Base-by-base conservation (phyloP, 1,140 invertebrate species). In the Caerostris darwini region DNA sequence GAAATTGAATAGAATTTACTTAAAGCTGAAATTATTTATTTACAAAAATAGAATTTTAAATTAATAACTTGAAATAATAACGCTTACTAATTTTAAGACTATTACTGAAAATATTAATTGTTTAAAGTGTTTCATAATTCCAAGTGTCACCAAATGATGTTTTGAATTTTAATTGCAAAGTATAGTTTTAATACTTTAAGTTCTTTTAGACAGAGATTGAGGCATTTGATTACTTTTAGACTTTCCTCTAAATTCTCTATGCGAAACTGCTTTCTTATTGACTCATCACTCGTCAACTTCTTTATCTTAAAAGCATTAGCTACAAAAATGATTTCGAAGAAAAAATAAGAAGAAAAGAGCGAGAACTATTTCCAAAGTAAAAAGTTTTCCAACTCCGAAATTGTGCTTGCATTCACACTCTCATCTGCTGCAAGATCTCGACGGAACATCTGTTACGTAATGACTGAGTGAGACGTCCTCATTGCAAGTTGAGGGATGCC, bases 371-470 rank as follows among this genome's bases (percentile, higher is more conserved):
- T 77, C 34, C 8, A 34, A 77, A 50, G 10, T 77, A 50, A 77
- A 50, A 53, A 53, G 34, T 71, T 34, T 8, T 19, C 17, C 4
- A 64, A 64, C 5, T 17, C 17, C 5, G 61, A 64, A 77, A 77
- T 77, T 77, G 71, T 77, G 71, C 71, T 50, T 77, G 10, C 71
- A 77, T 77, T 77, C 71, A 77, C 71, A 67, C 61, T 64, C 61
- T 64, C 61, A 53, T 77, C 71, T 77, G 71, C 34, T 56, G n/a
- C 7, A 69, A 14, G 14, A 67, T 54, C 34, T 67, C 12, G 14
- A 14, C 8, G 12, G 59, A 69, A 77, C 89, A 90, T 90, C 88
- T 90, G 89, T 91, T 71, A 82, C 89, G 10, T 59, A 5, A 14
- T 3, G 19, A 3, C 14, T 50, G 71, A 90, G 81, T 58, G 69